Percentiles rank a stretch among this genome's conserved stretches.
Evolutionary conservation across 2,888 invertebrate genomes (phyloP).

Genomic region (Melanostoma mellinum): DNA sequence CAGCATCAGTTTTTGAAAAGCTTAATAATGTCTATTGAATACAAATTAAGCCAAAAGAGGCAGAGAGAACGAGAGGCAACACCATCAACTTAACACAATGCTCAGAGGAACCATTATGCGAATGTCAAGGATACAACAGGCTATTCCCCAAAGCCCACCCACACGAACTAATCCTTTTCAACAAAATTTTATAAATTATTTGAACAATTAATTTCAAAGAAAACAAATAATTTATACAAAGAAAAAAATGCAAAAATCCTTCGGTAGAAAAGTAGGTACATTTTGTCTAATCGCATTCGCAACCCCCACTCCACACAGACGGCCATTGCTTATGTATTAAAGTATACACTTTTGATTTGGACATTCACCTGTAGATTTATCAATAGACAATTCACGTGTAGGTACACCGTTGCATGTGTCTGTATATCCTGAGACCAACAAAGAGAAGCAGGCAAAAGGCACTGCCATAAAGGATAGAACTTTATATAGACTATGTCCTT

Average conservation of each 20-base stretch:
- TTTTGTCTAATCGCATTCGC: too few species aligned
- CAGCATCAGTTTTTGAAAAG: conserved; percentile 47
- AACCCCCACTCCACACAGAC: not conserved
- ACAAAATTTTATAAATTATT: conserved; percentile 39
- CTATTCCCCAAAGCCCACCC: conserved; percentile 7
- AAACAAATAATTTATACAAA: not conserved
- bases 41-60: conserved; percentile 42
- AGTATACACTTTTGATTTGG: conserved; percentile 10
- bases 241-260: conserved; percentile 2
- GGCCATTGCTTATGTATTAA: not conserved
- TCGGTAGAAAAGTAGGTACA: not conserved
- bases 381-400: not conserved
- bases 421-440: conserved; percentile 29
- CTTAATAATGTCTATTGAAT: conserved; percentile 56
- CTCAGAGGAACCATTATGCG: conserved; percentile 45
- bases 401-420: conserved; percentile 33
- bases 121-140: conserved; percentile 60
- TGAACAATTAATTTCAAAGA: conserved; percentile 48
- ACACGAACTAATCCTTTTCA: conserved; percentile 35
- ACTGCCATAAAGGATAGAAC: conserved; percentile 30
- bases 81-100: conserved; percentile 12
- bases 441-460: conserved; percentile 28
- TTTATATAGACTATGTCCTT: conserved; percentile 50
- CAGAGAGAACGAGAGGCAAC: conserved; percentile 19
- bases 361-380: conserved; percentile 68